Evolutionary conservation across 2,113 vertebrate genomes (phyloP).

Genomic region (Epinephelus cyanopodus): DNA sequence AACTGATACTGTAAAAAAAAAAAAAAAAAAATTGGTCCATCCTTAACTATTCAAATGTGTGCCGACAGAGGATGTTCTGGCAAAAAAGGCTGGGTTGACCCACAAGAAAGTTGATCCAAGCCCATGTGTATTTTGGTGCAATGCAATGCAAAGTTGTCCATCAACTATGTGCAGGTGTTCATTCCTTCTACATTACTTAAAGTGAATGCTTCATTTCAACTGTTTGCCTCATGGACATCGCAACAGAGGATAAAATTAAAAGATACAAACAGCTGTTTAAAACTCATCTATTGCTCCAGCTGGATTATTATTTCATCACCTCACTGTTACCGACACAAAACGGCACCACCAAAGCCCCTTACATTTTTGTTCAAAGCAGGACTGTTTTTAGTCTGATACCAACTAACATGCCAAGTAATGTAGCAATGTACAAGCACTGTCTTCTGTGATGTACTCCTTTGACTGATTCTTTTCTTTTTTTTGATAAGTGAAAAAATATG

Average conservation of each 20-base stretch:
- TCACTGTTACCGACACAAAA: too few relatives aligned
- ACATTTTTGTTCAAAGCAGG: too few relatives aligned
- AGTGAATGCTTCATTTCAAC: neutral
- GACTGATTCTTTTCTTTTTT: too few relatives aligned
- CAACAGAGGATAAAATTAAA: neutral
- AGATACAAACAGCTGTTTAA: neutral
- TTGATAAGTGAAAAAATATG: too few relatives aligned
- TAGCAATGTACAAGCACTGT: neutral
- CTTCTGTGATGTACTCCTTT: too few relatives aligned
- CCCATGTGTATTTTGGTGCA: neutral
- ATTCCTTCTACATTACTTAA: neutral
- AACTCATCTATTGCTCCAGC: neutral
- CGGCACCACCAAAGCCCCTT: too few relatives aligned
- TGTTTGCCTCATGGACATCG: neutral
- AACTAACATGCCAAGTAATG: too few relatives aligned
- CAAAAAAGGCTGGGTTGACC: neutral
- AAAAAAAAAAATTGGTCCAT: too few relatives aligned
- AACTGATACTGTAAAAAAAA: too few relatives aligned
- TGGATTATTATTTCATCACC: neutral
- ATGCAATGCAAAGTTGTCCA: neutral
- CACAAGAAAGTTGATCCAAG: too few relatives aligned
- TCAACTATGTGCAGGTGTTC: neutral
- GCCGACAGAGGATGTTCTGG: neutral
- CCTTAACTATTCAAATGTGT: neutral
- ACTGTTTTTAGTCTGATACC: neutral